Evolutionary conservation across 2,113 vertebrate species (phyloP).

Genomic region (Psephotus haematonotus): DNA sequence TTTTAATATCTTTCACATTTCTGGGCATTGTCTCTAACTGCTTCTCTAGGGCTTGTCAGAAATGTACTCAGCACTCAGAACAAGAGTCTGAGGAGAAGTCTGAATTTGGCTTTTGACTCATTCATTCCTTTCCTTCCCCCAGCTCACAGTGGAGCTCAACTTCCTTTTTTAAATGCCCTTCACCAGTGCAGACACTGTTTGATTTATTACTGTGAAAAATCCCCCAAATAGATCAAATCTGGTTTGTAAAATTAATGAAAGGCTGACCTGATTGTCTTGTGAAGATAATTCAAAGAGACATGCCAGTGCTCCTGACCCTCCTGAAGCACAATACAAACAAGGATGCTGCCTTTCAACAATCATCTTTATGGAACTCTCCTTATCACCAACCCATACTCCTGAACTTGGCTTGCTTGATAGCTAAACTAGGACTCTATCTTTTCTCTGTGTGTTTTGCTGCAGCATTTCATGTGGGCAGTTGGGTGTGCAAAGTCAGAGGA

Average conservation of each 20-base stretch:
- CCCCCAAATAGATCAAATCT: neutral
- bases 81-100: neutral
- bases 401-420: neutral
- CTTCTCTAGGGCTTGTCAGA: neutral
- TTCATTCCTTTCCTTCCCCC: neutral
- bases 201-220: constrained; percentile 44
- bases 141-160: neutral
- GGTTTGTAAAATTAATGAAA: constrained; percentile 66
- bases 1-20: neutral
- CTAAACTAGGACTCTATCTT: neutral
- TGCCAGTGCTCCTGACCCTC: neutral
- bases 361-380: neutral
- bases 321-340: neutral
- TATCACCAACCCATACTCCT: neutral
- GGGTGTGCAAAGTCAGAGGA: neutral
- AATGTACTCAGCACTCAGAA: neutral
- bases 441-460: neutral
- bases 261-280: constrained; percentile 28
- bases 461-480: neutral
- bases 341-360: neutral
- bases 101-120: neutral
- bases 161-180: neutral
- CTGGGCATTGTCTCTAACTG: neutral
- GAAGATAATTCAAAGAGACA: constrained; percentile 36
- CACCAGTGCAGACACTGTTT: neutral